These are phyloP conservation scores for Drosophila melanica DNA, from an alignment of 1,140 invertebrate species.

Conservation along the genomic window DNA sequence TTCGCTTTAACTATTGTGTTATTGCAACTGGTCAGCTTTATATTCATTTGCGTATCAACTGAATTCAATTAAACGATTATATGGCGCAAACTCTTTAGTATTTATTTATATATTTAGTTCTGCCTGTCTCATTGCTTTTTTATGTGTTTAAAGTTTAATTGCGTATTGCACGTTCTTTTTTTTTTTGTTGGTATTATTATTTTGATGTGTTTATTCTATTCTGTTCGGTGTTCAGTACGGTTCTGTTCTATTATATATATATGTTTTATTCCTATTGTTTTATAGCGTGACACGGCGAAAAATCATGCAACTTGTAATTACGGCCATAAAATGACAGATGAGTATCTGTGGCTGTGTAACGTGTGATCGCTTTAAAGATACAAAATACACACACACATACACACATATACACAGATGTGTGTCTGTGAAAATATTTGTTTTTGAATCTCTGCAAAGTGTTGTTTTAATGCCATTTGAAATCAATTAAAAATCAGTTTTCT, in stretches of 20 bases:
- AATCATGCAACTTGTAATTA: conserved; percentile 45
- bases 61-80: conserved; percentile 37
- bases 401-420: not conserved
- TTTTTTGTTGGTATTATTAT: conserved; percentile 28
- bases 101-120: conserved; percentile 36
- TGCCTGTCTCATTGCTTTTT: not conserved
- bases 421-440: not conserved
- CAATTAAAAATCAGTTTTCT: conserved; percentile 27
- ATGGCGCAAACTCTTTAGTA: conserved; percentile 33
- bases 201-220: conserved; percentile 19
- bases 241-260: not conserved
- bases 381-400: not conserved
- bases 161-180: conserved; percentile 20
- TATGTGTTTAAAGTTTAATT: conserved; percentile 18
- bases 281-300: conserved; percentile 42
- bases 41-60: conserved; percentile 26
- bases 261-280: conserved; percentile 32
- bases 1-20: conserved; percentile 2
- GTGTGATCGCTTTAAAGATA: conserved; percentile 22
- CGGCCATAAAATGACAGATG: conserved; percentile 31
- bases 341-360: conserved; percentile 24
- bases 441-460: conserved; percentile 19
- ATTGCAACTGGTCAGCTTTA: conserved; percentile 14
- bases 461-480: conserved; percentile 21
- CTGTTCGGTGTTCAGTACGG: not conserved